Percentiles rank a stretch among this genome's conserved stretches.
Conservation (phyloP, 2,113 vertebrate species). For the Brevimyrus niger region DNA sequence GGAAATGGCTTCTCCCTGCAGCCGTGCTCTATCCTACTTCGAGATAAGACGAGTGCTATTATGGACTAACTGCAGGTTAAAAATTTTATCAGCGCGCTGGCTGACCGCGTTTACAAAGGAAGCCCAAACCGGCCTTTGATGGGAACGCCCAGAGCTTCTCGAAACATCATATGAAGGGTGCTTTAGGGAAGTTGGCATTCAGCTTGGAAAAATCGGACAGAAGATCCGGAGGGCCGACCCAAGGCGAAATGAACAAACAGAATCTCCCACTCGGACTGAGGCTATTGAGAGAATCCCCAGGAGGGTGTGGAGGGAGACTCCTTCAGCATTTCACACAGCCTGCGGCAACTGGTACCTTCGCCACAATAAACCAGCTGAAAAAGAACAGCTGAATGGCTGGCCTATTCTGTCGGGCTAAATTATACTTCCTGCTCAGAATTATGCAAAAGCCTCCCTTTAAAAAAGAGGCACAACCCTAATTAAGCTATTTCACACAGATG, state of each 20-base stretch:
- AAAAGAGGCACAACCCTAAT: not conserved
- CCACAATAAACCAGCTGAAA: not conserved
- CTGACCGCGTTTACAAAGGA: not conserved
- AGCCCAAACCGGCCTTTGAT: not conserved
- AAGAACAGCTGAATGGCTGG: not conserved
- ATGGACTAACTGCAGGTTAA: not conserved
- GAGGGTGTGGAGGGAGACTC: not conserved
- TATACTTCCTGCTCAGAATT: not conserved
- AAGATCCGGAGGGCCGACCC: not conserved
- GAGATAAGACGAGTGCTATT: not conserved
- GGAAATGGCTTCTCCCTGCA: not conserved
- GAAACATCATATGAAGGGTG: not conserved
- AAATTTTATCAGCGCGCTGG: not conserved
- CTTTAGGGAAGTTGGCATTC: not conserved
- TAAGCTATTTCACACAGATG: not conserved
- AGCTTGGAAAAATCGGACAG: not conserved
- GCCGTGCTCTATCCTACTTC: not conserved
- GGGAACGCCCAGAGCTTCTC: not conserved
- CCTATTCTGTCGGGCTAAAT: not conserved
- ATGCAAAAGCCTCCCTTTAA: not conserved
- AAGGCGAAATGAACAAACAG: not conserved
- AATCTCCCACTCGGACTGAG: not conserved
- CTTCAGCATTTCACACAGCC: not conserved
- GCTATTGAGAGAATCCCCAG: not conserved
- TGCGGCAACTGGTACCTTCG: not conserved